Evolutionary conservation across 2,888 invertebrate species (phyloP).

Genomic region (Fabriciana adippe): DNA sequence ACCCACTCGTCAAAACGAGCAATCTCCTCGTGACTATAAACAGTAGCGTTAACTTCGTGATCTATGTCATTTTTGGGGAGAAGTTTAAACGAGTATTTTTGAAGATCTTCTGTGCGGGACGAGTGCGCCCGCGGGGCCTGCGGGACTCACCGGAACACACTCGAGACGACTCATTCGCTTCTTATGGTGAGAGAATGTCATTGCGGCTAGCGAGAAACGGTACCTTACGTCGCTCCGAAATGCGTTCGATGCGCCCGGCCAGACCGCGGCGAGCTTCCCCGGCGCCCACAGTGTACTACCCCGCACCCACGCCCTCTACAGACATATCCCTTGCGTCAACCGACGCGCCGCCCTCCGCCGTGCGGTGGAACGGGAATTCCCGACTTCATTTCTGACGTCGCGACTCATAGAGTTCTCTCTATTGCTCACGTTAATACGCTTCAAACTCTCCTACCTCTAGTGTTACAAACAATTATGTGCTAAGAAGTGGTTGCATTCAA

Average conservation of each 20-base stretch:
- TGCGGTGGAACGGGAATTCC: conserved; percentile 57
- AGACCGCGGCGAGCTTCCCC: conserved; percentile 42
- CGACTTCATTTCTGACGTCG: conserved; percentile 54
- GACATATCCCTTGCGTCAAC: conserved; percentile 45
- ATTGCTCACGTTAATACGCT: conserved; percentile 27
- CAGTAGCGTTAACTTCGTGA: conserved; percentile 98
- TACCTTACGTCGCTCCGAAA: conserved; percentile 63
- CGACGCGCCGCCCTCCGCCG: conserved; percentile 46
- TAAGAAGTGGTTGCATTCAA: conserved; percentile 4
- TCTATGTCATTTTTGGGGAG: conserved; percentile 98
- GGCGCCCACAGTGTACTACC: conserved; percentile 66
- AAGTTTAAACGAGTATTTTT: conserved; percentile 95
- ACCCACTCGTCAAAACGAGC: conserved; percentile 89
- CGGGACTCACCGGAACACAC: conserved; percentile 86
- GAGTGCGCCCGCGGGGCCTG: conserved; percentile 72
- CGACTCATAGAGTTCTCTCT: conserved; percentile 29
- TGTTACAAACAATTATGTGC: conserved; percentile 9
- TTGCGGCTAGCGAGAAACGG: conserved; percentile 81
- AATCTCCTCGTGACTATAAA: conserved; percentile 98
- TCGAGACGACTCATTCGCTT: conserved; percentile 91
- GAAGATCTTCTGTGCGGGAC: conserved; percentile 88
- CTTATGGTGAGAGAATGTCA: conserved; percentile 89
- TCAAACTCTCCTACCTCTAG: conserved; percentile 24
- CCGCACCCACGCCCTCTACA: conserved; percentile 50
- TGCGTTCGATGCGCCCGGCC: conserved; percentile 44